Evolutionary conservation across 2,113 vertebrate species (phyloP).

Genomic region (Rutilus rutilus): DNA sequence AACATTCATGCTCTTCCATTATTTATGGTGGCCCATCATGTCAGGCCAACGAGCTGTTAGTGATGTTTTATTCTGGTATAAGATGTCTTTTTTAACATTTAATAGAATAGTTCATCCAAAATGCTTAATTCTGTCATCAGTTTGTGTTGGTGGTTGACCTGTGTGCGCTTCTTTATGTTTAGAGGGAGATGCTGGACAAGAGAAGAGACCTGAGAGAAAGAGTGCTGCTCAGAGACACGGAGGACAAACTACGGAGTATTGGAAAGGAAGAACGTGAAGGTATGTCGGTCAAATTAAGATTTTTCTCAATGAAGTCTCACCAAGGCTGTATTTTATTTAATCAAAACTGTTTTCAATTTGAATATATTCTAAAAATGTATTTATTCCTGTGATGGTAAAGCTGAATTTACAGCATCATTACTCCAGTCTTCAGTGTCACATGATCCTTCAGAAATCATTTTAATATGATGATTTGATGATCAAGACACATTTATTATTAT

Average conservation of each 20-base stretch:
- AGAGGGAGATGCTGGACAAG: conserved; percentile 61
- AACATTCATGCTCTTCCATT: conserved; percentile 5
- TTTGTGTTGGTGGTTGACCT: background rate
- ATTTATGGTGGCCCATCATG: background rate
- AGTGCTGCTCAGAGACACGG: conserved; percentile 49
- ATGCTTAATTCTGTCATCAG: background rate
- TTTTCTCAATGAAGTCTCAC: too few species aligned
- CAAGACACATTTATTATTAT: too few species aligned
- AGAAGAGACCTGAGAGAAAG: conserved; percentile 54
- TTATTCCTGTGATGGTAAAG: background rate
- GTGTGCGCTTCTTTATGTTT: conserved; percentile 34
- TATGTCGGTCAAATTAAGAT: conserved; percentile 3
- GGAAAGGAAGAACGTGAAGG: conserved; percentile 57
- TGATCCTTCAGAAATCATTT: background rate
- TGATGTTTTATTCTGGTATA: background rate
- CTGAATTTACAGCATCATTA: too few species aligned
- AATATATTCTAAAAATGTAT: background rate
- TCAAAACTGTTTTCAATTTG: background rate
- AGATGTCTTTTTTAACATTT: background rate
- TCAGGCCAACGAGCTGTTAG: background rate
- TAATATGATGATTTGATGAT: too few species aligned
- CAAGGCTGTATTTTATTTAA: too few species aligned
- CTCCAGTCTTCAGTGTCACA: background rate
- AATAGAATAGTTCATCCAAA: background rate
- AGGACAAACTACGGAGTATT: conserved; percentile 50